Evolutionary conservation across 2,797 vertebrate species (phyloP), one percentile per base, ranked within the genome.

Genomic region (Synaphobranchus kaupii): DNA sequence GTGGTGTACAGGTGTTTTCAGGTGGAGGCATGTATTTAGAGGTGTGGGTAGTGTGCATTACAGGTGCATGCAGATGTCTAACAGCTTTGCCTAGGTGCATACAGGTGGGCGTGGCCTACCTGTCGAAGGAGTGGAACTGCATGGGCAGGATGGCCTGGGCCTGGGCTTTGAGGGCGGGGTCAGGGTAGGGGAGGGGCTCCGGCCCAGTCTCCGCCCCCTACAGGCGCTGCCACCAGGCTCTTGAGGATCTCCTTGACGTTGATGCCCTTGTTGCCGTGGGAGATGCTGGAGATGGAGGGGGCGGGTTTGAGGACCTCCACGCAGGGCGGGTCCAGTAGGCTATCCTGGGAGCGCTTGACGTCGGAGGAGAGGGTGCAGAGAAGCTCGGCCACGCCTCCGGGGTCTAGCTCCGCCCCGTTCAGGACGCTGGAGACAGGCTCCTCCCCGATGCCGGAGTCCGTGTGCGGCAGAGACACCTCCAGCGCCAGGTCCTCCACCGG

Each of bases 91-190:
- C 7, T 8, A 50, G 50, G 4, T 52, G 54, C 54, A 17, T 15
- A n/a, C 10, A 31, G 12, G 48, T 31, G 81, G 81, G 25, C 7
- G 50, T 4, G 47, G 47, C 88, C 12, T 92, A 99, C 98, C 98
- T 98, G 97, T 99, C 98, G 87, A 99, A 99, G 52, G 98, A 99
- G 94, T 99, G 98, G 94, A 98, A 99, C 96, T 99, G 98, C 99
- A 99, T 99, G 88, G 99, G 99, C 91, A 99, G 97, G 95, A 99
- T 98, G 58, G 98, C 95, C 54, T 99, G 98, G 0, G 98, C 92
- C 93, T 98, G 97, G 91, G 96, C 98, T 94, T 99, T 99, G 92
- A 99, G 90, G 4, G 98, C 97, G 4, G 98, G 97, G 90, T 99
- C 99, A 5, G 98, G 98, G 92, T 96, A 96, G 6, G 96, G 95